Evolutionary conservation across 2,113 vertebrate species (phyloP), one percentile per base, ranked within the genome.

Genomic region (Colinus virginianus): DNA sequence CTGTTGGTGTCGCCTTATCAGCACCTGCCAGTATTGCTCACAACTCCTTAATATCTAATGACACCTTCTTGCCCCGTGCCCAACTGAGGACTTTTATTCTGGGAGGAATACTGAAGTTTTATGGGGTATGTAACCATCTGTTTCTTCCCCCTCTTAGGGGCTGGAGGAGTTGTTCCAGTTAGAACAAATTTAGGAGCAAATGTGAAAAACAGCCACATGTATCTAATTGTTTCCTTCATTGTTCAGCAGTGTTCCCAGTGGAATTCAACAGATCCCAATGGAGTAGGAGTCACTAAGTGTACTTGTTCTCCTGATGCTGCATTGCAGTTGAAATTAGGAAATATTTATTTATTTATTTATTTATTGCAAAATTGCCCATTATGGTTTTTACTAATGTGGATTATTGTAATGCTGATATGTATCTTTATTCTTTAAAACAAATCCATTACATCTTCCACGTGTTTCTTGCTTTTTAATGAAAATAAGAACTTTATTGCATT

Each of bases 31-130:
- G 3, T 26, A 11, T 46, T 59, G 38, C 5, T 16, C 48, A n/a
- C 0, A 0, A 23, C 8, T 40, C 17, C 30, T 21, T 51, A 21
- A 19, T 28, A 20, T 2, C 7, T 43, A 43, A 43, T 30, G 15
- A 34, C 34, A 30, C 34, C 6, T 19, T 61, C 12, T 61, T 72
- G n/a, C 30, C 26, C 43, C 11, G 42, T 55, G 25, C 6, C 6
- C 16, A 40, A 0, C 56, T 34, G 43, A 68, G 19, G 51, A 81
- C 48, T 53, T 53, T 14, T 30, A 17, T 53, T 53, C 28, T 30
- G 51, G 26, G 26, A 5, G 15, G 51, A 63, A 53, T 5, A 28
- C 18, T 4, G 71, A 21, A 30, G 16, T 40, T 63, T 62, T 58
- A 40, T 49, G 13, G 8, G 38, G 5, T 9, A 15, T 22, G 81